phyloP scores from a whole-genome alignment of 2,113 vertebrate genomes.

The Megaleporinus macrocephalus region DNA sequence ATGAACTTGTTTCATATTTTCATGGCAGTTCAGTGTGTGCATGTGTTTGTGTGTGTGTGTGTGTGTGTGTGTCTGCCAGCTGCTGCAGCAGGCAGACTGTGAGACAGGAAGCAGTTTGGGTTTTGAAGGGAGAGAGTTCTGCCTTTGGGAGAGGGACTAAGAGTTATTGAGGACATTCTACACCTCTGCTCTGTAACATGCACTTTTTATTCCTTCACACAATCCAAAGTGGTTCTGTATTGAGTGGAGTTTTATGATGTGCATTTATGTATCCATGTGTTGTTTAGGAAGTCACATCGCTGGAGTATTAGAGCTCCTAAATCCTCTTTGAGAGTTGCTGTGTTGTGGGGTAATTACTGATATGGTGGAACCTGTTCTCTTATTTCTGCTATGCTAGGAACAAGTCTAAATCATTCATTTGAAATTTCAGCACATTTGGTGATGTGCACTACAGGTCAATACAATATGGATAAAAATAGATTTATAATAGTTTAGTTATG shows the following conservation, averaged over 20 bases:
- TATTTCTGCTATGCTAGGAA: background rate
- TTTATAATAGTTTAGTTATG: no score
- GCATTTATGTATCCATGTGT: background rate
- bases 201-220: background rate
- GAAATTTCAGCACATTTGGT: background rate
- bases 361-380: background rate
- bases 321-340: background rate
- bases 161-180: background rate
- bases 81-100: background rate
- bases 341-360: background rate
- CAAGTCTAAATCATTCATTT: background rate
- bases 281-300: constrained; percentile 1
- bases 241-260: background rate
- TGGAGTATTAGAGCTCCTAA: constrained; percentile 1
- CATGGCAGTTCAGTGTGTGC: no score
- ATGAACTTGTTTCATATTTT: no score
- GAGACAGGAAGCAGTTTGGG: constrained; percentile 10
- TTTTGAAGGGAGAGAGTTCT: background rate
- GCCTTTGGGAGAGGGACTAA: background rate
- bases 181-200: background rate
- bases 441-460: no score
- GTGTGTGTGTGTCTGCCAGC: background rate
- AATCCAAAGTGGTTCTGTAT: background rate
- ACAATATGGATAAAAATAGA: no score
- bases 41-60: constrained; percentile 19